Evolutionary conservation across 1,140 invertebrate genomes (phyloP), one percentile per base, ranked within the genome.

Genomic region (Eubasilissa regina): DNA sequence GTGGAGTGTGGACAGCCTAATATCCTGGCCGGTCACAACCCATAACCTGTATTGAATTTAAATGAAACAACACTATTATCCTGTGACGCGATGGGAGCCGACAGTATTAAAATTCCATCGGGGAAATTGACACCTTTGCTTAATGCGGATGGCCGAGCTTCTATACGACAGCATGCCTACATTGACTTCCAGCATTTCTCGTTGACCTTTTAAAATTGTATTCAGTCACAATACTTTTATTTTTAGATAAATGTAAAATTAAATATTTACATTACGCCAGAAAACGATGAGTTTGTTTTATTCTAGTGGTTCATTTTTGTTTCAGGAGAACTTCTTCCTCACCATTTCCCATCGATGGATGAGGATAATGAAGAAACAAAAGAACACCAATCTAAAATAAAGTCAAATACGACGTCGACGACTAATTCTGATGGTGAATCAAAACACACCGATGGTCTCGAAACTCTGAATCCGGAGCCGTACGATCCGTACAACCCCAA

Each of bases 401-500:
- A 85, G 84, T 85, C 81, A 86, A 86, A 83, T 84, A 89, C 86
- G 86, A 88, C 80, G 85, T 90, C 85, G 85, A 89, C 83, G 86
- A 89, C 47, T 53, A 25, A 44, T 9, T 85, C 86, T 53, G 85
- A 85, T 73, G 85, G 86, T 25, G 85, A 84, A 45, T 85, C 44
- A 45, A 73, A 70, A 64, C 62, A 68, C 35, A 4, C 35, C 3
- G 43, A 51, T n/a, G n/a, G 21, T 15, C 51, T 87, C 12, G 87
- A 87, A 4, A 10, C 73, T 9, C 45, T 82, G 13, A 87, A 87
- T 19, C 87, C 86, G 0, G 89, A 90, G 83, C 87, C 87, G 0
- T 83, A 89, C 83, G 89, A 89, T 73, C 89, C 89, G 43, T 89
- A 89, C 66, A 89, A 89, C 78, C 89, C 88, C 47, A 87, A 89